Percentiles rank a stretch among this genome's conserved stretches.
These are phyloP conservation scores for Genyomyrus donnyi DNA, from an alignment of 2,113 vertebrate genomes.

Conservation along the genomic window DNA sequence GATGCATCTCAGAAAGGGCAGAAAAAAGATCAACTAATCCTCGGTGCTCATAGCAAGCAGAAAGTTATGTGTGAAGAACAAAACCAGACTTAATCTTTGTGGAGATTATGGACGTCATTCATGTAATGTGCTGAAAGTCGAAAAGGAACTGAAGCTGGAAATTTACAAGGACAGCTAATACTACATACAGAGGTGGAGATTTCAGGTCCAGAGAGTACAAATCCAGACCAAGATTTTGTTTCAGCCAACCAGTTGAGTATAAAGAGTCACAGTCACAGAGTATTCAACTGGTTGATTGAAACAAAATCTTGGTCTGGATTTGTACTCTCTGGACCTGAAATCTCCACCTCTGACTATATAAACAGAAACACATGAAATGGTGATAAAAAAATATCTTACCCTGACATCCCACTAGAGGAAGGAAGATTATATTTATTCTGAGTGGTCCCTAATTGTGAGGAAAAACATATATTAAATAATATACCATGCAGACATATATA, in stretches of 20 bases:
- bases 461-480: slow-evolving; percentile 1
- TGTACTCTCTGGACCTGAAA: no score
- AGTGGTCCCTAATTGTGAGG: slow-evolving; percentile 55
- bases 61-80: neutral
- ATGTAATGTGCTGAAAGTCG: neutral
- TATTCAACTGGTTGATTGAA: no score
- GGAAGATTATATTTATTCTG: slow-evolving; percentile 60
- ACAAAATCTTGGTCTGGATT: no score
- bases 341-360: neutral
- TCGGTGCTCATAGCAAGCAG: neutral
- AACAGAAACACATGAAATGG: neutral
- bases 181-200: neutral
- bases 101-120: neutral
- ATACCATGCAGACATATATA: neutral
- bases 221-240: no score
- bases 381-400: slow-evolving; percentile 58
- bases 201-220: no score
- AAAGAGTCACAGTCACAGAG: no score
- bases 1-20: slow-evolving; percentile 2
- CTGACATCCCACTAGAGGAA: slow-evolving; percentile 55
- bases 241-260: no score
- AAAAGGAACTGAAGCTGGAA: neutral
- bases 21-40: neutral
- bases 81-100: neutral
- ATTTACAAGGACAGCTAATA: neutral